Percentiles rank a stretch among this genome's conserved stretches.
phyloP scores from a whole-genome alignment of 1,140 invertebrate species.

The Cotesia glomerata region DNA sequence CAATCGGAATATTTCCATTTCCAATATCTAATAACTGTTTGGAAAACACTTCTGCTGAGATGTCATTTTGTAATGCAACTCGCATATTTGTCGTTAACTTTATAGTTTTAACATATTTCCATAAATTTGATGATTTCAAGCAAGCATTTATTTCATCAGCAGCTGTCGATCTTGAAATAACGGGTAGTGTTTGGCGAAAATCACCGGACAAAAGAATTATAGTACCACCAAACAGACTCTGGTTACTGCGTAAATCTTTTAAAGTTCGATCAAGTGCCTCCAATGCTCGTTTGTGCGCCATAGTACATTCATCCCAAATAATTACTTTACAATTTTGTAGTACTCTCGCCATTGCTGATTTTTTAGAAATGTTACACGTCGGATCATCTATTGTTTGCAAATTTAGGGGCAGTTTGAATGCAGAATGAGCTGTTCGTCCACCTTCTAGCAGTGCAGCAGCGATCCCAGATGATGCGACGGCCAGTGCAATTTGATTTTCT shows the following conservation, averaged over 20 bases:
- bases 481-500: conserved; percentile 48
- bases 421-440: conserved; percentile 41
- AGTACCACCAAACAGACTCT: conserved; percentile 34
- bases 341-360: too few relatives aligned
- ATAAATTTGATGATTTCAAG: neutral
- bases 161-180: conserved; percentile 50
- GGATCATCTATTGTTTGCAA: too few relatives aligned
- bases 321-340: too few relatives aligned
- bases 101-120: neutral
- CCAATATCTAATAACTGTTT: neutral
- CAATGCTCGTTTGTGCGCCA: neutral
- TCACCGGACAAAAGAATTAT: conserved; percentile 50
- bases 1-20: neutral
- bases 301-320: neutral
- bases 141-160: conserved; percentile 16
- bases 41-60: neutral
- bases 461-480: conserved; percentile 43
- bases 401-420: conserved; percentile 42
- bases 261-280: conserved; percentile 5
- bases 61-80: neutral
- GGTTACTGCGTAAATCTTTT: conserved; percentile 39
- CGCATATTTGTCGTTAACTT: neutral
- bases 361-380: too few relatives aligned
- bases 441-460: conserved; percentile 41
- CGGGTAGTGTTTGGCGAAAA: conserved; percentile 61